phyloP scores from a whole-genome alignment of 2,113 vertebrate genomes.

The Xyrauchen texanus region DNA sequence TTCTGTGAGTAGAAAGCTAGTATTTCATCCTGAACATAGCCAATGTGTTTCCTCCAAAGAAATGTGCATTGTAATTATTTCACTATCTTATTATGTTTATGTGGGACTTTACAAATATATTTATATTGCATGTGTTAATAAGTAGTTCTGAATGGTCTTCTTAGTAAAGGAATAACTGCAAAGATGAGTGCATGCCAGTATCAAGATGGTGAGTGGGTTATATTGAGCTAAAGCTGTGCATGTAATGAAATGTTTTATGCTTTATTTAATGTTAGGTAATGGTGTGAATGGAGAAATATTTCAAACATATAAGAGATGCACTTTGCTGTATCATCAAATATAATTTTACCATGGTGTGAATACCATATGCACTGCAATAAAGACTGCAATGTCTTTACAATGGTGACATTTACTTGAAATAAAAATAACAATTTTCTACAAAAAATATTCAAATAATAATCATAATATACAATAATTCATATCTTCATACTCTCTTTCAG shows the following conservation, averaged over 20 bases:
- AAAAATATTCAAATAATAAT: conserved; percentile 57
- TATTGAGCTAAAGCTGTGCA: conserved; percentile 39
- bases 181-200: conserved; percentile 47
- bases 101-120: conserved; percentile 6
- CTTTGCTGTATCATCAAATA: conserved; percentile 36
- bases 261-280: conserved; percentile 17
- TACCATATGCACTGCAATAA: conserved; percentile 53
- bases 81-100: not conserved
- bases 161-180: conserved; percentile 7
- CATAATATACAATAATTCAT: conserved; percentile 52
- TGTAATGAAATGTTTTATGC: conserved; percentile 26
- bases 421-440: conserved; percentile 64
- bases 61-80: not conserved
- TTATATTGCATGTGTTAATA: not conserved
- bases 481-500: conserved; percentile 25
- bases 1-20: no score
- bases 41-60: not conserved
- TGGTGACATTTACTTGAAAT: conserved; percentile 58
- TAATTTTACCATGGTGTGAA: conserved; percentile 30
- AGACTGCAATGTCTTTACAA: conserved; percentile 57
- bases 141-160: conserved; percentile 11
- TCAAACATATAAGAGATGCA: no score
- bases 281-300: conserved; percentile 19
- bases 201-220: conserved; percentile 40
- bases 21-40: no score